phyloP scores from a whole-genome alignment of 2,888 invertebrate species.

The Brachyptera risi region DNA sequence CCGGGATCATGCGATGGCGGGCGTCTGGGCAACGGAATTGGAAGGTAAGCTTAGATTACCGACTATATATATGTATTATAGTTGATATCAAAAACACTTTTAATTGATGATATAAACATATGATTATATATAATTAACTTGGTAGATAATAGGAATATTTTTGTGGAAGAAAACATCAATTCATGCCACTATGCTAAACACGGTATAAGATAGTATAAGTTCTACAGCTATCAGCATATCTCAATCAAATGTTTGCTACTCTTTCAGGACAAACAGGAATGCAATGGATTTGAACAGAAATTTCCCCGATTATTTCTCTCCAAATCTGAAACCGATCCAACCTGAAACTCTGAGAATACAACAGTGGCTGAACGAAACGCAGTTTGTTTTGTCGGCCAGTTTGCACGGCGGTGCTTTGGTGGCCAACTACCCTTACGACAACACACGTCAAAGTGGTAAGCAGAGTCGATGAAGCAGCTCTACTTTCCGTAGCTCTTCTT shows the following conservation, averaged over 20 bases:
- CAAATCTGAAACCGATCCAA: slow-evolving; percentile 41
- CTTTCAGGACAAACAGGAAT: slow-evolving; percentile 40
- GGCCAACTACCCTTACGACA: slow-evolving; percentile 67
- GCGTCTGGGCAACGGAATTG: slow-evolving; percentile 40
- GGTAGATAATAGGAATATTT: too few species aligned
- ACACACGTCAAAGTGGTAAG: slow-evolving; percentile 45
- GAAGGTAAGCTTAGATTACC: too few species aligned
- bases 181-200: too few species aligned
- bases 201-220: too few species aligned
- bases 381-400: slow-evolving; percentile 60
- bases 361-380: slow-evolving; percentile 53
- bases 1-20: slow-evolving; percentile 39
- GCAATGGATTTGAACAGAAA: slow-evolving; percentile 53
- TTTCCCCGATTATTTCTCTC: slow-evolving; percentile 52
- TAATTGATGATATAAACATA: too few species aligned
- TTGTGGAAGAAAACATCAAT: too few species aligned
- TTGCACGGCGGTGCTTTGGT: slow-evolving; percentile 64
- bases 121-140: too few species aligned
- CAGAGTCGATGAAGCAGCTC: too few species aligned
- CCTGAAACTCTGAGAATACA: slow-evolving; percentile 57
- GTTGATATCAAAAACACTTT: too few species aligned
- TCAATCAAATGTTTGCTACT: not conserved
- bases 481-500: too few species aligned
- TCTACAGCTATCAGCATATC: too few species aligned
- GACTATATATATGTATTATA: too few species aligned